A percentile compares a stretch with the other conserved stretches of the same genome.
Conservation (phyloP, 2,888 invertebrate species). For the Parnassius apollo region DNA sequence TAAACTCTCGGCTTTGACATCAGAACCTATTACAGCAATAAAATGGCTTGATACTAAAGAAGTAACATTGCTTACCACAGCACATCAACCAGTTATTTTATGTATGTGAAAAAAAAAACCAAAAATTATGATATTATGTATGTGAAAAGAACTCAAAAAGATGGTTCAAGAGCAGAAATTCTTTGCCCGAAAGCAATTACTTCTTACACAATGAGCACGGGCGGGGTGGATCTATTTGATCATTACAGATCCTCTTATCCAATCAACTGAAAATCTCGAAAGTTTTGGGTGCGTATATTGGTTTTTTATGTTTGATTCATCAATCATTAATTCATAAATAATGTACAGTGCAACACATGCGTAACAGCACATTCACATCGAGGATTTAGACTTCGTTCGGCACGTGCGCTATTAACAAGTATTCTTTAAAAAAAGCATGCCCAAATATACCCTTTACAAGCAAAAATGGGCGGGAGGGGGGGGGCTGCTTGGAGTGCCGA, state of each 20-base stretch:
- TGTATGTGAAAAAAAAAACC: constrained; percentile 38
- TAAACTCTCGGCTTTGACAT: constrained; percentile 37
- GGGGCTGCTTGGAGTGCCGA: background rate
- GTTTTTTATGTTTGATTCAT: too few relatives aligned
- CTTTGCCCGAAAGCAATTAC: constrained; percentile 42
- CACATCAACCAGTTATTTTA: constrained; percentile 36
- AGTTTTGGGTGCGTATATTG: too few relatives aligned
- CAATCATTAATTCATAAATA: too few relatives aligned
- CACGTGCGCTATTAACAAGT: too few relatives aligned
- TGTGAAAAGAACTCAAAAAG: constrained; percentile 43
- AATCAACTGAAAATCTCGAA: too few relatives aligned
- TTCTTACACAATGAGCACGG: constrained; percentile 26
- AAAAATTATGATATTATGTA: constrained; percentile 33
- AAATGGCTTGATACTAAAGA: constrained; percentile 18
- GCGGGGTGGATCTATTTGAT: too few relatives aligned
- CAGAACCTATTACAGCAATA: constrained; percentile 28
- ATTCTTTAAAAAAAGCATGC: too few relatives aligned
- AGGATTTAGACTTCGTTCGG: too few relatives aligned
- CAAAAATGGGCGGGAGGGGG: background rate
- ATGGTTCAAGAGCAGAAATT: constrained; percentile 35
- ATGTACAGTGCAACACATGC: too few relatives aligned
- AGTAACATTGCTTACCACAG: constrained; percentile 36
- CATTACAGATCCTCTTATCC: too few relatives aligned
- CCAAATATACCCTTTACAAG: background rate
- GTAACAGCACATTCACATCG: too few relatives aligned